phyloP scores from a whole-genome alignment of 2,797 vertebrate genomes.

The Emys orbicularis region DNA sequence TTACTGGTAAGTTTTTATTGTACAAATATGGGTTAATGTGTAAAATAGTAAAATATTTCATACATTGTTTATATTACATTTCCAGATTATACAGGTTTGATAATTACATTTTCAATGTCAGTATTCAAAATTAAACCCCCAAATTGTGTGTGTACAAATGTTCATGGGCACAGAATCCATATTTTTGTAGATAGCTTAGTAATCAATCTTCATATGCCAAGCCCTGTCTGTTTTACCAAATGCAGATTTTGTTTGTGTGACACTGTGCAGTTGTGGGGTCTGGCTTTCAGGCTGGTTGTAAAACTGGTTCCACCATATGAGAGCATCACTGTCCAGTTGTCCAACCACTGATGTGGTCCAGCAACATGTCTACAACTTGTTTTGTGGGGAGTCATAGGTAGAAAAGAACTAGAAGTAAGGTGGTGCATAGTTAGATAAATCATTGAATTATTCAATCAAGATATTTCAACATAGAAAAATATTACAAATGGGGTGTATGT shows the following conservation, averaged over 20 bases:
- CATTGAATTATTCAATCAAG: neutral
- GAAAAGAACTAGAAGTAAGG: neutral
- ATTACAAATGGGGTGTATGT: neutral
- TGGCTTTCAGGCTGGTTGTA: neutral
- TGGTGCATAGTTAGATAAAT: neutral
- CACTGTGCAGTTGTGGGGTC: neutral
- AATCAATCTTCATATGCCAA: neutral
- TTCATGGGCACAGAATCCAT: neutral
- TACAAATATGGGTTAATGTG: neutral
- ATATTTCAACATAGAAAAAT: neutral
- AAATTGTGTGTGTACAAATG: neutral
- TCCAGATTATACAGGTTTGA: neutral
- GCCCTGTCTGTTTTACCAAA: neutral
- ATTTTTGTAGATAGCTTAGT: neutral
- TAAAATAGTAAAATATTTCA: neutral
- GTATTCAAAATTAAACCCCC: neutral
- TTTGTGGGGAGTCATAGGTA: neutral
- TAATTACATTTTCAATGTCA: neutral
- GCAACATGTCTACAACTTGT: too few species aligned
- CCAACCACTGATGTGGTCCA: neutral
- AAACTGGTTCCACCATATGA: neutral
- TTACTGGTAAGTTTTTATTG: neutral
- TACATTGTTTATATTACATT: neutral
- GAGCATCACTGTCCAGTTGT: neutral
- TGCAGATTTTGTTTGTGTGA: neutral